Conservation (phyloP, 2,888 invertebrate species). For the Polyommatus icarus region DNA sequence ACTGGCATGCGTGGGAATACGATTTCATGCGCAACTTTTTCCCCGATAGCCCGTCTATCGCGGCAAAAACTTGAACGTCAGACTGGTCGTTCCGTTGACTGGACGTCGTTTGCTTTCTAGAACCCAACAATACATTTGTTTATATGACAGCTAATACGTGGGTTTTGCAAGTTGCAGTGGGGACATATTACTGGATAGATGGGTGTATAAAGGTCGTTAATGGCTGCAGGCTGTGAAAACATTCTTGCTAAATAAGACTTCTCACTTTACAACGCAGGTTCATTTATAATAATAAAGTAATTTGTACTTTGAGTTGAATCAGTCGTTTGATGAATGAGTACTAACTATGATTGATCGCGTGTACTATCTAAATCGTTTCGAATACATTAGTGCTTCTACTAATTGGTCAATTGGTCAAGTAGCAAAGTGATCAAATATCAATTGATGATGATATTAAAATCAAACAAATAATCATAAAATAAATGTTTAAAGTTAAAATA, state of each 20-base stretch:
- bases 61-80: constrained; percentile 58
- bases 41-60: constrained; percentile 53
- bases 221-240: background rate
- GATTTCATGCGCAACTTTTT: constrained; percentile 68
- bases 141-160: background rate
- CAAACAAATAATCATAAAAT: background rate
- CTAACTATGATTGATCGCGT: background rate
- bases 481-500: background rate
- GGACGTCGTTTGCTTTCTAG: constrained; percentile 33
- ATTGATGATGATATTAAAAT: background rate
- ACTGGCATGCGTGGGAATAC: constrained; percentile 68
- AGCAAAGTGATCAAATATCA: background rate
- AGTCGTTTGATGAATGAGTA: background rate
- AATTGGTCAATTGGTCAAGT: background rate
- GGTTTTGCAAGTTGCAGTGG: background rate
- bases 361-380: background rate
- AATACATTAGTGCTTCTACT: background rate
- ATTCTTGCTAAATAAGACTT: background rate
- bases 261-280: background rate
- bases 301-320: background rate
- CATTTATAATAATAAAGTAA: background rate
- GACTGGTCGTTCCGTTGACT: constrained; percentile 43
- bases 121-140: constrained; percentile 23
- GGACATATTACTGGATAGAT: background rate
- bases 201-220: background rate